These are phyloP conservation scores for Aix galericulata DNA, from an alignment of 2,113 vertebrate species.

Conservation along the genomic window DNA sequence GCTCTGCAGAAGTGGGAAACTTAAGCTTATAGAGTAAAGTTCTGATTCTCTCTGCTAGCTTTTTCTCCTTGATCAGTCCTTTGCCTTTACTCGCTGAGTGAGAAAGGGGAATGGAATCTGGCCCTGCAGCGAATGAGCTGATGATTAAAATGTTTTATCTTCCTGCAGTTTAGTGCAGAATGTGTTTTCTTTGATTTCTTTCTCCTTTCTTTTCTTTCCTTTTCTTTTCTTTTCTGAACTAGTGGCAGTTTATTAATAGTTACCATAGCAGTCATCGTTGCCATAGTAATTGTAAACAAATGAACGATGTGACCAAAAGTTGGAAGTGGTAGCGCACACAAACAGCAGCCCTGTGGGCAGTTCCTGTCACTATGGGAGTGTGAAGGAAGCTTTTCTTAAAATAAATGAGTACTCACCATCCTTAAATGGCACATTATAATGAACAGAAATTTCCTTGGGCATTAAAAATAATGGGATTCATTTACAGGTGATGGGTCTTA, in stretches of 20 bases:
- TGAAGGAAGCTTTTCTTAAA: background rate
- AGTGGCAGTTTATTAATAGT: slow-evolving; percentile 16
- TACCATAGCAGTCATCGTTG: slow-evolving; percentile 36
- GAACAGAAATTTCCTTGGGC: background rate
- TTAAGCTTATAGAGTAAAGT: background rate
- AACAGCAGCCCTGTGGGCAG: slow-evolving; percentile 2
- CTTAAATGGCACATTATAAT: background rate
- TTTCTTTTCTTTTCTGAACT: background rate
- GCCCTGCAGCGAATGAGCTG: background rate
- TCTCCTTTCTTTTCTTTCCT: background rate
- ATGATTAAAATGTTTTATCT: slow-evolving; percentile 15
- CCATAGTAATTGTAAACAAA: slow-evolving; percentile 71
- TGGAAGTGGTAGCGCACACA: background rate
- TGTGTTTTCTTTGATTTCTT: background rate
- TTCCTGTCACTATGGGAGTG: background rate
- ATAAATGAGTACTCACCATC: background rate
- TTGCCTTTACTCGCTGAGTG: background rate
- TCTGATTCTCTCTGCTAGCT: background rate
- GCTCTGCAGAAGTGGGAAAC: background rate
- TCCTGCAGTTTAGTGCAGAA: background rate
- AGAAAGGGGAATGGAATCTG: background rate
- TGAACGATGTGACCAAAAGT: background rate
- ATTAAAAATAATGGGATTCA: background rate
- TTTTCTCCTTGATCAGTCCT: background rate
- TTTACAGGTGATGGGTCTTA: background rate